Conservation (phyloP, 2,113 vertebrate genomes). For the Nipponia nippon region DNA sequence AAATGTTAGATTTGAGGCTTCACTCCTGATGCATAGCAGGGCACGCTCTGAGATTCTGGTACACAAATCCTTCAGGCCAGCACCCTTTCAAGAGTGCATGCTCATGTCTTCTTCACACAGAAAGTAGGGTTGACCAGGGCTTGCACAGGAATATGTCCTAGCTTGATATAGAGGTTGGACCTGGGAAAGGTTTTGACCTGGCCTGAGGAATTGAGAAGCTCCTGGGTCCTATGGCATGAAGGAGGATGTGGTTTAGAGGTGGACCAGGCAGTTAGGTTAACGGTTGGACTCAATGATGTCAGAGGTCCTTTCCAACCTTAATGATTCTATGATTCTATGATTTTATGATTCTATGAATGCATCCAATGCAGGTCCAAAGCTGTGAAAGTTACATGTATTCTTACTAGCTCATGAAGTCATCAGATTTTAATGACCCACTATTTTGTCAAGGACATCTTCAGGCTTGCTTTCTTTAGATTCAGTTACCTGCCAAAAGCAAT, state of each 20-base stretch:
- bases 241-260: no score
- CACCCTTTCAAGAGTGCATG: background rate
- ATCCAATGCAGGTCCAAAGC: background rate
- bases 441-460: background rate
- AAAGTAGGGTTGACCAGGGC: background rate
- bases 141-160: background rate
- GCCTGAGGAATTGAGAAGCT: background rate
- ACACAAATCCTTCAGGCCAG: background rate
- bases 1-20: background rate
- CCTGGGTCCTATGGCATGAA: background rate
- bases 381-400: background rate
- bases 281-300: no score
- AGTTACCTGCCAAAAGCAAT: background rate
- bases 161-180: background rate
- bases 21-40: background rate
- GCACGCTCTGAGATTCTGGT: background rate
- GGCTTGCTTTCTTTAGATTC: background rate
- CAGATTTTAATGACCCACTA: background rate
- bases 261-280: no score
- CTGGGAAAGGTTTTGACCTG: background rate
- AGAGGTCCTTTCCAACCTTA: no score
- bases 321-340: no score
- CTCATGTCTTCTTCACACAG: background rate
- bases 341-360: background rate
- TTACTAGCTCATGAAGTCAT: background rate